A percentile compares a stretch with the other conserved stretches of the same genome.
These are phyloP conservation scores for Rhizomys pruinosus DNA, from an alignment of 2,113 vertebrate genomes.

Conservation along the genomic window DNA sequence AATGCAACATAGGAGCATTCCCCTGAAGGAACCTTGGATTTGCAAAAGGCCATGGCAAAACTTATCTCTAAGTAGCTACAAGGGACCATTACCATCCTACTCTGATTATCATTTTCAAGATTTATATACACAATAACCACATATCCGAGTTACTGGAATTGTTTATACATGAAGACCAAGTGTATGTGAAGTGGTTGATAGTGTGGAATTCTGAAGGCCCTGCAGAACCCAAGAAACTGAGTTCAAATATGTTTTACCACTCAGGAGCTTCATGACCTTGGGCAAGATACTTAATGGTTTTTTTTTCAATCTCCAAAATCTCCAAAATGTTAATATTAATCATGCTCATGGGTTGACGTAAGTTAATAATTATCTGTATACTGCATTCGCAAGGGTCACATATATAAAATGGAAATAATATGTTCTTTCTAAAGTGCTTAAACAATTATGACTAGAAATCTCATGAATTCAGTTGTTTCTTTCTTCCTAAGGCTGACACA, in stretches of 20 bases:
- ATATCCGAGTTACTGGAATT: background rate
- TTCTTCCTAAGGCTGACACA: slow-evolving; percentile 42
- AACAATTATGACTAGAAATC: slow-evolving; percentile 38
- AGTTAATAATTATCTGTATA: slow-evolving; percentile 32
- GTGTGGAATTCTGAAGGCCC: background rate
- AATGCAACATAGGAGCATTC: background rate
- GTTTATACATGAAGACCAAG: background rate
- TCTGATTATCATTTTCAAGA: slow-evolving; percentile 17
- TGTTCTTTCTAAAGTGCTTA: slow-evolving; percentile 43
- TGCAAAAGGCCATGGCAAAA: slow-evolving; percentile 3
- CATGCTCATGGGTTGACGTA: background rate
- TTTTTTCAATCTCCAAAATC: slow-evolving; percentile 36
- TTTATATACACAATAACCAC: background rate
- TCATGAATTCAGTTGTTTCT: background rate
- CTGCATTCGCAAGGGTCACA: background rate
- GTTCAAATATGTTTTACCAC: slow-evolving; percentile 47
- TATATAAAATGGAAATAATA: slow-evolving; percentile 33
- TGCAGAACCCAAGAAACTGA: background rate
- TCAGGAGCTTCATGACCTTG: background rate
- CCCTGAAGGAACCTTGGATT: background rate
- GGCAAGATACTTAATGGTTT: slow-evolving; percentile 34
- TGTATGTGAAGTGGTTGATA: background rate
- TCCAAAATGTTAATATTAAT: slow-evolving; percentile 11
- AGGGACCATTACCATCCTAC: background rate
- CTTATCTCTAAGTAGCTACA: slow-evolving; percentile 16